Evolutionary conservation across 1,140 invertebrate species (phyloP).

Genomic region (Lepidurus apus): DNA sequence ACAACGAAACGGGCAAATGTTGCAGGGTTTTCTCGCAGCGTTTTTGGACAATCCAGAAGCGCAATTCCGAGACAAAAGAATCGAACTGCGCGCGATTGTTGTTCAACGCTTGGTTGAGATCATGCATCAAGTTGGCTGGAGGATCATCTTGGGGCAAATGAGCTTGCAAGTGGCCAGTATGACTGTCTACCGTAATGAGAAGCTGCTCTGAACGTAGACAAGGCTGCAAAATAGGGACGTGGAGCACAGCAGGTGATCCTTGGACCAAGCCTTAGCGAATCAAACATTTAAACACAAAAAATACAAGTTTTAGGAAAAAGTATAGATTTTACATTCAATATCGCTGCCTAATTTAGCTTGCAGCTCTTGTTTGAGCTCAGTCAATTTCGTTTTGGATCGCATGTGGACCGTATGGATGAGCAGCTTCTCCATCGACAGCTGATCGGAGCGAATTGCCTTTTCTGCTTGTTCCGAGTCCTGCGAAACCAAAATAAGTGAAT

Average conservation of each 20-base stretch:
- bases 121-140: slow-evolving; percentile 61
- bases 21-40: slow-evolving; percentile 91
- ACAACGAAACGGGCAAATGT: slow-evolving; percentile 80
- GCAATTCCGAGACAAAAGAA: slow-evolving; percentile 62
- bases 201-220: slow-evolving; percentile 84
- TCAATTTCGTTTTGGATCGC: slow-evolving; percentile 71
- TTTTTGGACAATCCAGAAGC: slow-evolving; percentile 80
- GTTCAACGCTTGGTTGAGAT: slow-evolving; percentile 75
- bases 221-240: slow-evolving; percentile 78
- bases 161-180: slow-evolving; percentile 81
- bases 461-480: slow-evolving; percentile 68
- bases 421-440: slow-evolving; percentile 87
- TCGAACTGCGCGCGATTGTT: slow-evolving; percentile 64
- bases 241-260: slow-evolving; percentile 84
- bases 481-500: slow-evolving; percentile 37
- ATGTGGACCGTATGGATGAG: slow-evolving; percentile 97
- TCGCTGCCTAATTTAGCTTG: slow-evolving; percentile 63
- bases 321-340: slow-evolving; percentile 57
- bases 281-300: slow-evolving; percentile 37
- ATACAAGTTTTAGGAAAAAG: slow-evolving; percentile 28
- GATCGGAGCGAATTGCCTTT: slow-evolving; percentile 72
- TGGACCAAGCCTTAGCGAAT: slow-evolving; percentile 53
- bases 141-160: slow-evolving; percentile 86
- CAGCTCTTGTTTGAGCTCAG: slow-evolving; percentile 74
- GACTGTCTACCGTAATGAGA: slow-evolving; percentile 85